phyloP scores from a whole-genome alignment of 2,888 invertebrate species.

The Cenopis cana region DNA sequence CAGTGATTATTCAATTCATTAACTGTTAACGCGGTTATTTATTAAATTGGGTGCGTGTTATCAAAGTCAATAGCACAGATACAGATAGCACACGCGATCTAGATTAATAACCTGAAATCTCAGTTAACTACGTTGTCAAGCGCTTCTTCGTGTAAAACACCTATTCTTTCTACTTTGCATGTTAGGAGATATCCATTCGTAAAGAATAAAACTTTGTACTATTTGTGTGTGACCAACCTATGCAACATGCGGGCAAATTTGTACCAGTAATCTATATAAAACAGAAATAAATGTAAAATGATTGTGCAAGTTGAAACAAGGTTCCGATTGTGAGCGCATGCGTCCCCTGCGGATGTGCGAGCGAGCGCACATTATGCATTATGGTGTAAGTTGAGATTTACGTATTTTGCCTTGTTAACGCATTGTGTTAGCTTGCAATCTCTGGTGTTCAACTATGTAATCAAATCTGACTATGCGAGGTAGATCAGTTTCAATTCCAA shows the following conservation, averaged over 20 bases:
- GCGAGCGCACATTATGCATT: constrained; percentile 61
- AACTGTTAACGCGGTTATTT: too few species aligned
- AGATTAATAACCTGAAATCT: too few species aligned
- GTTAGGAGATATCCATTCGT: too few species aligned
- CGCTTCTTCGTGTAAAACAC: too few species aligned
- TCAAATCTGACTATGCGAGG: background rate
- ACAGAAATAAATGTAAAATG: constrained; percentile 13
- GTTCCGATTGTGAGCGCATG: constrained; percentile 59
- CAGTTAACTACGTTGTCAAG: too few species aligned
- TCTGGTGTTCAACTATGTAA: background rate
- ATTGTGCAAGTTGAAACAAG: constrained; percentile 47
- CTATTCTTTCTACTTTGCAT: too few species aligned
- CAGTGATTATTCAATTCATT: too few species aligned
- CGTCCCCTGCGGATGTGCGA: constrained; percentile 69
- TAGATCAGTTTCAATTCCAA: too few species aligned
- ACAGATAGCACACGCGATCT: too few species aligned
- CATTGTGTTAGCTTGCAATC: too few species aligned
- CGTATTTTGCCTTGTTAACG: constrained; percentile 11
- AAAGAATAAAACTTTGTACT: background rate
- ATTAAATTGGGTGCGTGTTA: too few species aligned
- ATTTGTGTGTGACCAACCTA: background rate
- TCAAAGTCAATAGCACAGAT: too few species aligned
- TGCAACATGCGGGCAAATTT: background rate
- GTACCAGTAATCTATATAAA: background rate
- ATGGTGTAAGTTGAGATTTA: constrained; percentile 53